A percentile compares a stretch with the other conserved stretches of the same genome.
phyloP scores from a whole-genome alignment of 2,888 invertebrate genomes.

The Scrobipalpa costella region DNA sequence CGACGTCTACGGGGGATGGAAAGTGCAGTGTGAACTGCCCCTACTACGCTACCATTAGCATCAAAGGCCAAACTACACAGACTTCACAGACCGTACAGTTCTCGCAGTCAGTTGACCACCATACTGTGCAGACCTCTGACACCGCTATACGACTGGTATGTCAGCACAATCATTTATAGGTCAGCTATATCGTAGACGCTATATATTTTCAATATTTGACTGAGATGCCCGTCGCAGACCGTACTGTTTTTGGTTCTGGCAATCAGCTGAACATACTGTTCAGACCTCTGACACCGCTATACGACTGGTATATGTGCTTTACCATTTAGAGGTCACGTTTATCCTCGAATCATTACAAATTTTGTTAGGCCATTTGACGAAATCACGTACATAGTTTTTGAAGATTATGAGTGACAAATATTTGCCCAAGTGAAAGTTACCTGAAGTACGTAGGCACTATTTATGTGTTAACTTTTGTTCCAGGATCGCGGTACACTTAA shows the following conservation, averaged over 20 bases:
- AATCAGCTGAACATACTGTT: too few relatives aligned
- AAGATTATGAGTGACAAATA: background rate
- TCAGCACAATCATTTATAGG: conserved; percentile 22
- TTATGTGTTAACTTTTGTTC: conserved; percentile 35
- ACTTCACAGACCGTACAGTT: background rate
- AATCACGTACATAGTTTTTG: too few relatives aligned
- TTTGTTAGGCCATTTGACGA: too few relatives aligned
- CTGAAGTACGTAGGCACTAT: background rate
- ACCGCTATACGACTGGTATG: conserved; percentile 60
- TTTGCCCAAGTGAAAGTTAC: background rate
- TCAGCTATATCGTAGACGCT: too few relatives aligned
- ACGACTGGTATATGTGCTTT: too few relatives aligned
- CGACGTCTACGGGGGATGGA: background rate
- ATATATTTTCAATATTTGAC: too few relatives aligned
- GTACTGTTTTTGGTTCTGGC: too few relatives aligned
- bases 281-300: too few relatives aligned
- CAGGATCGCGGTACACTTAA: conserved; percentile 40
- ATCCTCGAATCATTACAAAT: too few relatives aligned
- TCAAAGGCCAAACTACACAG: conserved; percentile 1
- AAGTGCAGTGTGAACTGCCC: conserved; percentile 17
- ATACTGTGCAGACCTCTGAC: conserved; percentile 58
- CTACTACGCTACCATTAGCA: background rate
- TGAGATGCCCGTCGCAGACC: too few relatives aligned
- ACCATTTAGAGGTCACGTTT: too few relatives aligned
- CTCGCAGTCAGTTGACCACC: conserved; percentile 30